Percentiles rank a stretch among this genome's conserved stretches.
Evolutionary conservation across 1,140 invertebrate genomes (phyloP).

Genomic region (Scaptomyza montana): DNA sequence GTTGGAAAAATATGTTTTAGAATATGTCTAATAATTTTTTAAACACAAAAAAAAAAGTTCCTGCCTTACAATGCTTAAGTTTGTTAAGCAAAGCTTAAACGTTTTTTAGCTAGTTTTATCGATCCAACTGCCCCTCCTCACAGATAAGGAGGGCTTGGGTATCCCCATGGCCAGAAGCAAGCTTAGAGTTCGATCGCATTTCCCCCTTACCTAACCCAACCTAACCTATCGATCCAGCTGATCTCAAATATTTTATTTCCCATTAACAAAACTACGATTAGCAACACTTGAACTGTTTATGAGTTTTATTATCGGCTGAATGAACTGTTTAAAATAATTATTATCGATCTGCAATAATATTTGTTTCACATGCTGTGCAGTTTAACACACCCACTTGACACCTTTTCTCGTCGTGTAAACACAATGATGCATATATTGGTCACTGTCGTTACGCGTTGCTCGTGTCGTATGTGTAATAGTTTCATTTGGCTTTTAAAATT

Average conservation of each 20-base stretch:
- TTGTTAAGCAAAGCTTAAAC: no score
- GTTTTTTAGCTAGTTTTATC: no score
- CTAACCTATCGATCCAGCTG: background rate
- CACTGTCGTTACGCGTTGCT: constrained; percentile 15
- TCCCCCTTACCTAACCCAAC: no score
- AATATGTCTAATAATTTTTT: no score
- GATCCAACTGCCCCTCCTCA: background rate
- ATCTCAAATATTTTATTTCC: background rate
- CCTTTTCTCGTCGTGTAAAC: background rate
- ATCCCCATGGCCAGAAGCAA: no score
- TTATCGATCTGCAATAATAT: background rate
- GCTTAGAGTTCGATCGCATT: no score
- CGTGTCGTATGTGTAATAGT: constrained; percentile 75
- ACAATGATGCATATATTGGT: constrained; percentile 29
- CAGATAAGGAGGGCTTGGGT: no score
- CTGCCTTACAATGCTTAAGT: no score
- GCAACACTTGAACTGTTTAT: background rate
- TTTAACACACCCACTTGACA: constrained; percentile 2
- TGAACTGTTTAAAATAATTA: background rate
- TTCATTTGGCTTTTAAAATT: constrained; percentile 45
- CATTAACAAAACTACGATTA: no score
- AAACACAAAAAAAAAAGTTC: no score
- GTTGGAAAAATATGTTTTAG: no score
- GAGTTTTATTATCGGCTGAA: background rate
- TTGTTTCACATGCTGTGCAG: background rate